Conservation (phyloP, 2,888 invertebrate genomes). For the Tiliacea aurago region DNA sequence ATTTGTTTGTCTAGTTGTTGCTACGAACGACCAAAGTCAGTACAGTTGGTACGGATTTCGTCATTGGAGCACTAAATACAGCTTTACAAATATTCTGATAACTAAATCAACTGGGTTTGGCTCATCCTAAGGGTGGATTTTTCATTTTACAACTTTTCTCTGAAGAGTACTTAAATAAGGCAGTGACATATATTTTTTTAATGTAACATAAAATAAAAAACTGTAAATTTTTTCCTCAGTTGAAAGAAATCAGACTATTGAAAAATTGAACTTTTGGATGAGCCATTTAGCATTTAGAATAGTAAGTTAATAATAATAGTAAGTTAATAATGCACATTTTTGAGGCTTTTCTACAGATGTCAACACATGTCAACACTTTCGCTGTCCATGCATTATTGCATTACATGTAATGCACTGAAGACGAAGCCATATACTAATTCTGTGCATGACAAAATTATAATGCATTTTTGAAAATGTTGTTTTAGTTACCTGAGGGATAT, state of each 20-base stretch:
- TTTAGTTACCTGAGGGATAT: too few relatives aligned
- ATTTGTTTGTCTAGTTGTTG: neutral
- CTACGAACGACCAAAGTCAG: too few relatives aligned
- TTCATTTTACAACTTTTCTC: neutral
- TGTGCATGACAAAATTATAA: too few relatives aligned
- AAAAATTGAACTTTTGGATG: neutral
- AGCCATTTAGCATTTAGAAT: too few relatives aligned
- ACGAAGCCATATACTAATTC: too few relatives aligned
- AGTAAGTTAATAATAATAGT: neutral
- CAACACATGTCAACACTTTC: too few relatives aligned
- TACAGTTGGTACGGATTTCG: too few relatives aligned
- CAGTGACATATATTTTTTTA: neutral
- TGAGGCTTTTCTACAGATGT: neutral
- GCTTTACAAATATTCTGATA: neutral
- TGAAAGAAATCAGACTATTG: neutral
- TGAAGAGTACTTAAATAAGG: neutral
- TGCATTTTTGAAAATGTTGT: too few relatives aligned
- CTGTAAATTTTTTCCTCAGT: neutral
- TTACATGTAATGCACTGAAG: too few relatives aligned
- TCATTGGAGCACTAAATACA: neutral
- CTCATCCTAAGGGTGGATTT: neutral
- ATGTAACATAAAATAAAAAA: neutral
- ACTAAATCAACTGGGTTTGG: neutral
- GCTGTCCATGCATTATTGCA: too few relatives aligned
- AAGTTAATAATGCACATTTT: neutral